Evolutionary conservation across 2,113 vertebrate species (phyloP), one percentile per base, ranked within the genome.

Genomic region (Glaucidium brasilianum): DNA sequence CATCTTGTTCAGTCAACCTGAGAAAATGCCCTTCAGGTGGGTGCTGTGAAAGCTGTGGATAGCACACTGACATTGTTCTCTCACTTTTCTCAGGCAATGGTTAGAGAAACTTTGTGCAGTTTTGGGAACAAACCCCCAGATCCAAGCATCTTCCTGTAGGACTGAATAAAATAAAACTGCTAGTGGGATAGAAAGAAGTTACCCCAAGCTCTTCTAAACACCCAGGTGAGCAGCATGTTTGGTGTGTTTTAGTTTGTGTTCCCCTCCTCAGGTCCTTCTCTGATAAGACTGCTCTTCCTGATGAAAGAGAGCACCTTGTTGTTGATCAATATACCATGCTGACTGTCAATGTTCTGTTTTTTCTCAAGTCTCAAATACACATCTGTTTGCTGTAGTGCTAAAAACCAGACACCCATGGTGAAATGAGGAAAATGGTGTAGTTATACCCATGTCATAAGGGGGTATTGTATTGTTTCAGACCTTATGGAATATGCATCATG

Each of bases 401-500:
- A 74, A 94, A 94, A 41, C 2, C 58, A 90, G 92, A 76, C 72
- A 90, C 26, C 26, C 16, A 52, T 41, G 45, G n/a, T 76, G 49
- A 87, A 84, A 78, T 66, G 45, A 89, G 26, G 35, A 92, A 86
- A 94, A 75, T 20, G 20, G 35, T 88, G 41, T 60, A 35, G 27
- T 91, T 86, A 39, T 78, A 86, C 22, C 6, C 0, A 0, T 32
- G 14, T 78, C 20, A 23, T 26, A 74, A 80, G 22, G 18, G 41
- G 10, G 12, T 85, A 91, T 77, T 85, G 11, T 34, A 75, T 87
- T 84, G 63, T 90, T 95, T 92, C 60, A 75, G 64, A 85, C 88
- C 43, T 92, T 88, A 67, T 17, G 75, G 92, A 85, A 92, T 92
- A 93, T 37, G 18, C 77, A 95, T 76, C 67, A 64, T 52, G 32